These are phyloP conservation scores for Benthosema pterotum DNA, from an alignment of 2,797 vertebrate species.

Conservation along the genomic window DNA sequence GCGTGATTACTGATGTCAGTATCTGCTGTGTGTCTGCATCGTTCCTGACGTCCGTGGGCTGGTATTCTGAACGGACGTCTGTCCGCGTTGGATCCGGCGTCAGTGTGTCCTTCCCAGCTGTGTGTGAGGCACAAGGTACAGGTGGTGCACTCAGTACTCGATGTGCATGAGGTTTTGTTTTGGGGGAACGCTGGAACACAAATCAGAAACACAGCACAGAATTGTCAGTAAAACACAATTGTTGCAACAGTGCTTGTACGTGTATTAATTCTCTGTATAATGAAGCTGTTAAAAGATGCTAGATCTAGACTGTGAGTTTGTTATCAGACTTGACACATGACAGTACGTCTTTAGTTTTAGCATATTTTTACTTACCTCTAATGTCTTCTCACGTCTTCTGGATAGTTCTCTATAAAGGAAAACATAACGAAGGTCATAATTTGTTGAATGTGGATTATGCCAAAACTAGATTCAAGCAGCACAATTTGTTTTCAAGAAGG, in stretches of 20 bases:
- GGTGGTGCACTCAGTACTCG: conserved; percentile 36
- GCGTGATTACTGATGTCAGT: neutral
- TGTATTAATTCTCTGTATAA: too few species aligned
- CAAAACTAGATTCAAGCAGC: conserved; percentile 13
- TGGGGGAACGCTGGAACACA: conserved; percentile 18
- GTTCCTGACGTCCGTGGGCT: neutral
- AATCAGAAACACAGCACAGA: conserved; percentile 31
- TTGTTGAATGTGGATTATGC: conserved; percentile 15
- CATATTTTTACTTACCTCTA: conserved; percentile 55
- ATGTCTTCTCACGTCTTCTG: conserved; percentile 61
- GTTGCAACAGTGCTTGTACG: neutral
- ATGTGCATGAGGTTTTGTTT: conserved; percentile 29
- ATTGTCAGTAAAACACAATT: neutral
- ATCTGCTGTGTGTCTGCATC: neutral
- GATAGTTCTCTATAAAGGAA: conserved; percentile 58
- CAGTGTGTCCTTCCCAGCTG: neutral
- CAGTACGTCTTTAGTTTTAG: neutral
- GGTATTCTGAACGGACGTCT: neutral
- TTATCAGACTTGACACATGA: neutral
- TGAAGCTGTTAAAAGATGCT: neutral
- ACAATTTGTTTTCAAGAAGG: conserved; percentile 29
- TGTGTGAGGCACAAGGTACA: conserved; percentile 2
- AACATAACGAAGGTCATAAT: conserved; percentile 3
- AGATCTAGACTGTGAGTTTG: neutral
- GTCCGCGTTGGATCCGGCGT: conserved; percentile 8